These are phyloP conservation scores for Oryzias woworae DNA, from an alignment of 2,113 vertebrate genomes.

Conservation along the genomic window DNA sequence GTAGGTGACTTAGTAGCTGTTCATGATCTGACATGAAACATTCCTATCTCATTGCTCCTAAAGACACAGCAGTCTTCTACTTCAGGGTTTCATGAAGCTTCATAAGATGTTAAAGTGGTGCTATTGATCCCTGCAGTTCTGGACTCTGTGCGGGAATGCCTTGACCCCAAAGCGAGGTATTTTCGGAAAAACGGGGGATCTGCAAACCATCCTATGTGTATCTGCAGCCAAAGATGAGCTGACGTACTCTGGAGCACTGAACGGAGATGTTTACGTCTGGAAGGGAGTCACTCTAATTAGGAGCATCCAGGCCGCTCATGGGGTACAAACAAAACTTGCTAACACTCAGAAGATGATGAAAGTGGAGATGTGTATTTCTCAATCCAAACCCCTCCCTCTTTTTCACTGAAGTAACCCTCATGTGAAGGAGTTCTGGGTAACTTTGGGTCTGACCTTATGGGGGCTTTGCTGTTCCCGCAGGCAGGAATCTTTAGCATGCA, in stretches of 20 bases:
- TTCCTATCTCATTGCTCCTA: too few relatives aligned
- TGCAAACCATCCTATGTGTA: constrained; percentile 96
- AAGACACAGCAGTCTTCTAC: too few relatives aligned
- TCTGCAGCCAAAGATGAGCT: constrained; percentile 91
- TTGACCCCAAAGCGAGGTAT: constrained; percentile 93
- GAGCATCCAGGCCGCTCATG: constrained; percentile 93
- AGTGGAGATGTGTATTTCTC: background rate
- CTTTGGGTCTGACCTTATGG: too few relatives aligned
- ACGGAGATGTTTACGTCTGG: constrained; percentile 97
- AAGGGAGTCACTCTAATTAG: constrained; percentile 86
- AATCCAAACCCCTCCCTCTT: background rate
- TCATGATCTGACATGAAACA: too few relatives aligned
- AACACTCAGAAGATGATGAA: background rate
- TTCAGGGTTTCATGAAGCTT: too few relatives aligned
- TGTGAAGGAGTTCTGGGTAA: background rate
- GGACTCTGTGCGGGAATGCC: constrained; percentile 93
- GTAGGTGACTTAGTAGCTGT: too few relatives aligned
- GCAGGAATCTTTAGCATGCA: constrained; percentile 99
- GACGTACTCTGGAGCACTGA: constrained; percentile 95
- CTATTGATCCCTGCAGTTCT: constrained; percentile 80
- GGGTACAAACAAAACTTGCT: constrained; percentile 67
- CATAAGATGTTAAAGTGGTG: too few relatives aligned
- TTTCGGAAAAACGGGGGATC: constrained; percentile 94
- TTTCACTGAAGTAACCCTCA: too few relatives aligned
- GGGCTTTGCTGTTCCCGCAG: constrained; percentile 55